These are phyloP conservation scores for Dromococcyx pavoninus DNA, from an alignment of 2,797 vertebrate species.

Conservation along the genomic window DNA sequence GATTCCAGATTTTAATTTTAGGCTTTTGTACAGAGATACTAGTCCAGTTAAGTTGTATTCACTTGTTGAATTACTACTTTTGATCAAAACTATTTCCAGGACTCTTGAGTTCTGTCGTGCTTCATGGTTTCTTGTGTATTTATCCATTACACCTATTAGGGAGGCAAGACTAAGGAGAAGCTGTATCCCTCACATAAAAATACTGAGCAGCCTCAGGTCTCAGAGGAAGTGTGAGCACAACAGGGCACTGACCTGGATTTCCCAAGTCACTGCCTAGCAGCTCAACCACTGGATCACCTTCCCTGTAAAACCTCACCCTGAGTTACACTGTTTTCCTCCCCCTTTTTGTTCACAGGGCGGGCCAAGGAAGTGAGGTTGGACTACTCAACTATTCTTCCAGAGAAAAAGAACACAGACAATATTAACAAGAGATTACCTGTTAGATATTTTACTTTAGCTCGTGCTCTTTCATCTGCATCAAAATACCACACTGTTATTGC, in stretches of 20 bases:
- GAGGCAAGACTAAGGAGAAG: neutral
- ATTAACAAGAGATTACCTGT: slow-evolving; percentile 82
- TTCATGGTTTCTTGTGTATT: neutral
- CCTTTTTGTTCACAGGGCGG: neutral
- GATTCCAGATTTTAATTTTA: slow-evolving; percentile 14
- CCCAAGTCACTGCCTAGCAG: neutral
- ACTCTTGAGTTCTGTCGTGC: neutral
- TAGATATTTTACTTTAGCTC: slow-evolving; percentile 98
- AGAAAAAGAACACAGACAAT: neutral
- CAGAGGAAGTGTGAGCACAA: neutral
- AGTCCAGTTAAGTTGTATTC: neutral
- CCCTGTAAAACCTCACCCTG: neutral
- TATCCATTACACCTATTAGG: neutral
- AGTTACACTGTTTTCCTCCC: rapidly evolving
- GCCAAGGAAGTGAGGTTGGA: neutral
- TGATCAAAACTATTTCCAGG: neutral
- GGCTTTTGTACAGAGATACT: neutral
- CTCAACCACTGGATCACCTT: neutral
- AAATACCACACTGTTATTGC: slow-evolving; percentile 99
- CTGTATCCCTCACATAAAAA: neutral
- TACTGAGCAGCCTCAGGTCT: neutral
- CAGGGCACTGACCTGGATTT: neutral
- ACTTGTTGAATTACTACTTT: neutral
- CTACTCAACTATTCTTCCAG: neutral
- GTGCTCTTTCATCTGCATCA: slow-evolving; percentile 95